These are phyloP conservation scores for Antitype chi DNA, from an alignment of 2,888 invertebrate species.

Conservation along the genomic window DNA sequence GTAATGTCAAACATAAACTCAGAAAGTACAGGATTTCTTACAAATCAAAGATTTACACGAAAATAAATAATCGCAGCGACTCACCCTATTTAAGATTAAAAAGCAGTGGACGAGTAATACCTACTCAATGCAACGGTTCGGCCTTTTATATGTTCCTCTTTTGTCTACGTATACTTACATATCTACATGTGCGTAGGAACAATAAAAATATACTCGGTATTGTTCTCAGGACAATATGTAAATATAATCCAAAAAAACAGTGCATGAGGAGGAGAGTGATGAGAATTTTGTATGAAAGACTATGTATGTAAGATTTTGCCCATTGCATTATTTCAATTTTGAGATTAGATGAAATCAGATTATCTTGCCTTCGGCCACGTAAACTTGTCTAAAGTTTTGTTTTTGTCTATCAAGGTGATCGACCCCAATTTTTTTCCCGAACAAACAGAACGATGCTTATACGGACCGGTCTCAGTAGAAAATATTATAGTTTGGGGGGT, in stretches of 20 bases:
- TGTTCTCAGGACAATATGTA: not conserved
- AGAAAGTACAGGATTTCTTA: not conserved
- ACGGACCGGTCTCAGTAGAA: not conserved
- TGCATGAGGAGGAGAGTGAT: slow-evolving; percentile 3
- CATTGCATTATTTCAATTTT: not conserved
- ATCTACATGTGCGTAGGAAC: not conserved
- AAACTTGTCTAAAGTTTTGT: not conserved
- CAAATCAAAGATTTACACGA: not conserved
- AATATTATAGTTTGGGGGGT: too few relatives aligned
- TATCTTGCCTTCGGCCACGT: not conserved
- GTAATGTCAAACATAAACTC: not conserved
- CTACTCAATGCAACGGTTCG: slow-evolving; percentile 8
- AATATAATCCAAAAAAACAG: slow-evolving; percentile 5
- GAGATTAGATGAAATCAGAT: not conserved
- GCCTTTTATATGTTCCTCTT: slow-evolving; percentile 48
- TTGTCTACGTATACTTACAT: not conserved
- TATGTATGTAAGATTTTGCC: not conserved
- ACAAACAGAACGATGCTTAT: not conserved
- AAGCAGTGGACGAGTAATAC: slow-evolving; percentile 35
- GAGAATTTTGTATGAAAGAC: not conserved
- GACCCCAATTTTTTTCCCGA: not conserved
- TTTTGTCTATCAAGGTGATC: not conserved
- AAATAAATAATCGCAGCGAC: slow-evolving; percentile 18
- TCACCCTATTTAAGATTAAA: slow-evolving; percentile 47
- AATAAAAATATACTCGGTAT: slow-evolving; percentile 16